Base-by-base conservation (phyloP, 35 echinoderm and acorn worm species). In the Apostichopus japonicus region DNA sequence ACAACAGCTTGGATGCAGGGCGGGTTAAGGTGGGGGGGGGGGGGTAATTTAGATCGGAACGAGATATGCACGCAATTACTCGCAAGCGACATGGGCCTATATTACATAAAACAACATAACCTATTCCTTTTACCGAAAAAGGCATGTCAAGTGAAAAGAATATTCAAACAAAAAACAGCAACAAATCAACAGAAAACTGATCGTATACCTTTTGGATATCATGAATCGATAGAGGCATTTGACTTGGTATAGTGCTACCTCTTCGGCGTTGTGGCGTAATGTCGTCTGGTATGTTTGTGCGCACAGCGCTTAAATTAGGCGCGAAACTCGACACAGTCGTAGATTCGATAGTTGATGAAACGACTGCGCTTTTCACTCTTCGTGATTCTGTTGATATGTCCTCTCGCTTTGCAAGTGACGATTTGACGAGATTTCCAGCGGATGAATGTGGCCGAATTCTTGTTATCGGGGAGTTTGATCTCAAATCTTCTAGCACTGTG, bases 211-310 rank as follows among this genome's bases (percentile, higher is more conserved):
- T 91, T 77, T 75, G 75, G 8, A 91, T 17, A 23, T 91, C 65
- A 55, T 77, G 54, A n/a, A 91, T 54, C n/a, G 88, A 91, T 1
- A 91, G 33, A n/a, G 65, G 88, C 88, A 78, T 91, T 91, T 75
- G 67, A 77, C 51, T 77, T 23, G 67, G 88, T 63, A 91, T n/a
- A 6, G 79, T 83, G 51, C 79, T 83, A 11, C 79, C 79, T 83
- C 79, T 53, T 65, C 56, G 59, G 17, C 56, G 65, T 58, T 24
- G 21, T 10, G 86, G 86, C 23, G 86, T 24, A 15, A 88, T n/a
- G 25, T 88, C 65, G 58, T 72, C 65, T n/a, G 56, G 17, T 70
- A 88, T 24, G 24, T 88, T 72, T 4, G 86, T 23, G 23, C 14
- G 54, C 52, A 17, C 33, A 44, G 33, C 33, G 4, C 33, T 44